Conservation (phyloP, 1,140 invertebrate species). For the Zelostemma sp. region DNA sequence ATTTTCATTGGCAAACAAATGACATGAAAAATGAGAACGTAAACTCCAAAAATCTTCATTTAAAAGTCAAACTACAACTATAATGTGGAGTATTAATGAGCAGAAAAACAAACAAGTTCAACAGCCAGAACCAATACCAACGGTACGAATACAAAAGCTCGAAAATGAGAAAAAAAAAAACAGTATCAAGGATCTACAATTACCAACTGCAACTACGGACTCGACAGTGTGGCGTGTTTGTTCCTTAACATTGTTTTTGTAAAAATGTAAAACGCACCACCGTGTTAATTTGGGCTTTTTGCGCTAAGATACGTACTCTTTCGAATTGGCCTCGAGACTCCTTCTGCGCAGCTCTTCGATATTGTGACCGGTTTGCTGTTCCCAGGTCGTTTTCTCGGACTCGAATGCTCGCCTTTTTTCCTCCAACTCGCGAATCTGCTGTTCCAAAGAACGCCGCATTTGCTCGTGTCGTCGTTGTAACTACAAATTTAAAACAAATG, state of each 20-base stretch:
- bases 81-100: background rate
- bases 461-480: constrained; percentile 78
- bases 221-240: background rate
- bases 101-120: background rate
- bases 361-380: constrained; percentile 88
- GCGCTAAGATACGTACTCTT: constrained; percentile 77
- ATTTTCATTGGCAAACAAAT: too few relatives aligned
- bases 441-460: constrained; percentile 80
- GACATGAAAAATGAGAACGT: too few relatives aligned
- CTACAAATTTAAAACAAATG: constrained; percentile 59
- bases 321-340: constrained; percentile 88
- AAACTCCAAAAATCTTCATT: too few relatives aligned
- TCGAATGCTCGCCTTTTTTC: constrained; percentile 89
- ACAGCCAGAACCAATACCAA: background rate
- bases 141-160: background rate
- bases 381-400: constrained; percentile 89
- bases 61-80: too few relatives aligned
- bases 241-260: background rate
- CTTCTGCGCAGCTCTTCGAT: constrained; percentile 87
- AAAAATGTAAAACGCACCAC: background rate
- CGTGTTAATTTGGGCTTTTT: background rate
- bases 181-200: background rate
- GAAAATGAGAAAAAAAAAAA: constrained; percentile 6
- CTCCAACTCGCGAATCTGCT: constrained; percentile 91
- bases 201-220: background rate